Percentiles rank a stretch among this genome's conserved stretches.
phyloP scores from a whole-genome alignment of 1,140 invertebrate genomes.

The Acromyrmex heyeri region DNA sequence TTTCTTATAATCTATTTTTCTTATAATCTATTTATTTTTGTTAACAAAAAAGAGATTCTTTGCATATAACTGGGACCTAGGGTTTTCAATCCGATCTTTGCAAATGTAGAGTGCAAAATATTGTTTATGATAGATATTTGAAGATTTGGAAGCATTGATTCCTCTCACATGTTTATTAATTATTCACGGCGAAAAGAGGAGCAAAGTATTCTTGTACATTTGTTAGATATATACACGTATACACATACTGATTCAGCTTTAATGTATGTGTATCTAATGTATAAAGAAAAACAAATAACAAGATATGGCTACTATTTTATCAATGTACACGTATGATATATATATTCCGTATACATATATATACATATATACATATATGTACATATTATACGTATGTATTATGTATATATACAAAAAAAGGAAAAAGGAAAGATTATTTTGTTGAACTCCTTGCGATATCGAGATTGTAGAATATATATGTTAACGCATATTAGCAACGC shows the following conservation, averaged over 20 bases:
- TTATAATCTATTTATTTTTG: too few species aligned
- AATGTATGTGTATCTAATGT: slow-evolving; percentile 72
- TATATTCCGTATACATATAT: slow-evolving; percentile 63
- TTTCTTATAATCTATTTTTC: too few species aligned
- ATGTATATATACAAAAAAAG: background rate
- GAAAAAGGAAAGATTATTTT: slow-evolving; percentile 26
- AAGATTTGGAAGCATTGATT: background rate
- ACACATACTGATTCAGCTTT: slow-evolving; percentile 71
- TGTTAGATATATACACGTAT: slow-evolving; percentile 71
- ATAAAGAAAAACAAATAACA: slow-evolving; percentile 61
- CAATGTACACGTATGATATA: slow-evolving; percentile 1
- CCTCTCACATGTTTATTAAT: slow-evolving; percentile 7
- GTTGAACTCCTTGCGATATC: slow-evolving; percentile 59
- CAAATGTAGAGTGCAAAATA: slow-evolving; percentile 1
- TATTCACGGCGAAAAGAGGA: slow-evolving; percentile 12
- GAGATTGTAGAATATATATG: slow-evolving; percentile 47
- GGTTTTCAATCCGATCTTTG: background rate
- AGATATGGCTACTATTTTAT: slow-evolving; percentile 71
- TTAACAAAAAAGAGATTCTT: too few species aligned
- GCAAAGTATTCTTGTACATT: slow-evolving; percentile 68
- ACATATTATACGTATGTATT: background rate
- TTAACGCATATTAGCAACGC: slow-evolving; percentile 29
- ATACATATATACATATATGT: background rate
- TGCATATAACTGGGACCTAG: too few species aligned
- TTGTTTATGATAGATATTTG: background rate